Conservation (phyloP, 2,888 invertebrate genomes). For the Diaperis boleti region DNA sequence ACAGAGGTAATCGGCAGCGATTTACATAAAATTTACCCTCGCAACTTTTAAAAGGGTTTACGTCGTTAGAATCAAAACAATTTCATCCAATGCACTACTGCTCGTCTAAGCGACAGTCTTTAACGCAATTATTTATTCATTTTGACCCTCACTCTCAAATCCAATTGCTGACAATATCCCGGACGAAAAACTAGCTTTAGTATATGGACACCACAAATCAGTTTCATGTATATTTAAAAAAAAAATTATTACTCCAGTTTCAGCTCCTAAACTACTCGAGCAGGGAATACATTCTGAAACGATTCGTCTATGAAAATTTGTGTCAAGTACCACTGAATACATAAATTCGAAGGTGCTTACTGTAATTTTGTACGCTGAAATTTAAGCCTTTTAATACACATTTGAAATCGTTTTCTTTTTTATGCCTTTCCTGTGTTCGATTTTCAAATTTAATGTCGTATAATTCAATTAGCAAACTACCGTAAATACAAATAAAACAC, state of each 20-base stretch:
- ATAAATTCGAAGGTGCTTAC: conserved; percentile 22
- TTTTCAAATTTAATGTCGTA: conserved; percentile 29
- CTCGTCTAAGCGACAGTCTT: conserved; percentile 37
- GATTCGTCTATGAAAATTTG: conserved; percentile 31
- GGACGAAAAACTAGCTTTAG: conserved; percentile 19
- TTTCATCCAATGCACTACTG: conserved; percentile 34
- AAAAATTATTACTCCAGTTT: conserved; percentile 21
- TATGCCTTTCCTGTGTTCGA: conserved; percentile 8
- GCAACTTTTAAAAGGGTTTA: conserved; percentile 45
- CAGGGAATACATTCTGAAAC: conserved; percentile 31
- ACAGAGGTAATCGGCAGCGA: conserved; percentile 54
- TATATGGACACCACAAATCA: conserved; percentile 20
- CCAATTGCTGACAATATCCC: conserved; percentile 30
- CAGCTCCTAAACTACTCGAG: conserved; percentile 24
- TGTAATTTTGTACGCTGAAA: conserved; percentile 17
- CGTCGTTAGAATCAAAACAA: conserved; percentile 44
- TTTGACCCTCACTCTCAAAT: conserved; percentile 32
- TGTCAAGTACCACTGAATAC: conserved; percentile 26
- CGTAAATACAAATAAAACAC: conserved; percentile 1
- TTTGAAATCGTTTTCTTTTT: conserved; percentile 11
- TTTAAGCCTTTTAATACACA: conserved; percentile 21
- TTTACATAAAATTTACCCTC: conserved; percentile 53
- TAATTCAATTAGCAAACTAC: conserved; percentile 14
- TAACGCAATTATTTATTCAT: conserved; percentile 43
- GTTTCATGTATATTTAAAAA: conserved; percentile 27